A percentile compares a stretch with the other conserved stretches of the same genome.
Evolutionary conservation across 2,113 vertebrate genomes (phyloP).

Genomic region (Antigone vipio): DNA sequence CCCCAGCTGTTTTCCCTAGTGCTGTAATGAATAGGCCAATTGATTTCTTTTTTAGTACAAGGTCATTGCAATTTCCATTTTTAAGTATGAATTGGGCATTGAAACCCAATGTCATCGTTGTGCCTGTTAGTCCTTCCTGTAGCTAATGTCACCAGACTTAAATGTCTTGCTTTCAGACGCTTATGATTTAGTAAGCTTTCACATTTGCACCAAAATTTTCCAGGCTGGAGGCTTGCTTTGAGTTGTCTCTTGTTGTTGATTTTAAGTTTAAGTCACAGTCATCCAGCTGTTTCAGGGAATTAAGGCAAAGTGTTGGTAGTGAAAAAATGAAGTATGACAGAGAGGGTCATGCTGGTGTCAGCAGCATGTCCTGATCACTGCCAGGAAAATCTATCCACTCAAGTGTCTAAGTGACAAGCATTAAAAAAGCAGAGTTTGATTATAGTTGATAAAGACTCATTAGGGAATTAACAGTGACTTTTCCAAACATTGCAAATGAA

Average conservation of each 20-base stretch:
- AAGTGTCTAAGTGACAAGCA: neutral
- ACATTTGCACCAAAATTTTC: neutral
- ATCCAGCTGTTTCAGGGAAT: constrained; percentile 14
- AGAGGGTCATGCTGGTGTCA: neutral
- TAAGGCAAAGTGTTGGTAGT: neutral
- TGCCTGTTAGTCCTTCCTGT: neutral
- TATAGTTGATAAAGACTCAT: neutral
- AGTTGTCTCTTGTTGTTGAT: neutral
- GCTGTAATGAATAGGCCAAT: neutral
- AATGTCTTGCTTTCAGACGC: neutral
- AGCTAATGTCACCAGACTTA: neutral
- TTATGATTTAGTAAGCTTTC: neutral
- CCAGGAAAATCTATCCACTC: neutral
- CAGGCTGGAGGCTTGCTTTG: neutral
- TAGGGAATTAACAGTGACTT: neutral
- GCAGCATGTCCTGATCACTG: neutral
- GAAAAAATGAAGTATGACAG: neutral
- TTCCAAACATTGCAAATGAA: neutral
- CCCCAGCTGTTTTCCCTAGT: neutral
- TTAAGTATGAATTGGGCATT: neutral
- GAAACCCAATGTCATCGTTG: neutral
- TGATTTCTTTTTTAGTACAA: neutral
- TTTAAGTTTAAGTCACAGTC: neutral
- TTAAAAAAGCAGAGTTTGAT: neutral
- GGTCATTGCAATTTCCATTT: neutral